These are phyloP conservation scores for Chelmon rostratus DNA, from an alignment of 2,797 vertebrate species.

Conservation along the genomic window DNA sequence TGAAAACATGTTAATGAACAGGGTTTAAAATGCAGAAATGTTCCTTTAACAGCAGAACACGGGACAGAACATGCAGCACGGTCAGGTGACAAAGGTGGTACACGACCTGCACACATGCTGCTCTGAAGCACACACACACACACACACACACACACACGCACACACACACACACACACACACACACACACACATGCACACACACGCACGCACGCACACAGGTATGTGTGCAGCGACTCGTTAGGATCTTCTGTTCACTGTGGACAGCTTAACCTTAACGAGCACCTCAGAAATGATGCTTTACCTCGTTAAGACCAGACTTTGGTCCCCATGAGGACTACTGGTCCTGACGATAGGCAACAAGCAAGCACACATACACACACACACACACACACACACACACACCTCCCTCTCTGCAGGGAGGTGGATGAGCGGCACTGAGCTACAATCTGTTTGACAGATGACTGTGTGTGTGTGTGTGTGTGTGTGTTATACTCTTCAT, in stretches of 20 bases:
- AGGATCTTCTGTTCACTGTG: too few relatives aligned
- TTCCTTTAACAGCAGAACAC: background rate
- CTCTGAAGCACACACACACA: background rate
- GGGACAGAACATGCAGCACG: background rate
- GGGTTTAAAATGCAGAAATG: background rate
- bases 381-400: background rate
- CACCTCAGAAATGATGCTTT: too few relatives aligned
- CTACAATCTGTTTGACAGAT: constrained; percentile 8
- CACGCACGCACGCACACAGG: background rate
- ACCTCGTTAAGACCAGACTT: too few relatives aligned
- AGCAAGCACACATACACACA: constrained; percentile 15
- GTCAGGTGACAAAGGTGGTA: background rate
- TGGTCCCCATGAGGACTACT: too few relatives aligned
- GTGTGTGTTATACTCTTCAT: constrained; percentile 14
- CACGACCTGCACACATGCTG: background rate
- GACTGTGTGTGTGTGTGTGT: constrained; percentile 14
- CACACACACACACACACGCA: background rate
- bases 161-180: background rate
- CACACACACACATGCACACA: background rate
- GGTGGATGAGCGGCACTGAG: background rate
- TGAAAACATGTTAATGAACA: background rate
- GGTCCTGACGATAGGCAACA: too few relatives aligned
- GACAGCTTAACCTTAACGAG: too few relatives aligned
- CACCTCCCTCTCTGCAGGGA: background rate
- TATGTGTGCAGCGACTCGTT: too few relatives aligned